A percentile compares a stretch with the other conserved stretches of the same genome.
These are phyloP conservation scores for Kryptolebias ocellatus DNA, from an alignment of 2,797 vertebrate species.

Conservation along the genomic window DNA sequence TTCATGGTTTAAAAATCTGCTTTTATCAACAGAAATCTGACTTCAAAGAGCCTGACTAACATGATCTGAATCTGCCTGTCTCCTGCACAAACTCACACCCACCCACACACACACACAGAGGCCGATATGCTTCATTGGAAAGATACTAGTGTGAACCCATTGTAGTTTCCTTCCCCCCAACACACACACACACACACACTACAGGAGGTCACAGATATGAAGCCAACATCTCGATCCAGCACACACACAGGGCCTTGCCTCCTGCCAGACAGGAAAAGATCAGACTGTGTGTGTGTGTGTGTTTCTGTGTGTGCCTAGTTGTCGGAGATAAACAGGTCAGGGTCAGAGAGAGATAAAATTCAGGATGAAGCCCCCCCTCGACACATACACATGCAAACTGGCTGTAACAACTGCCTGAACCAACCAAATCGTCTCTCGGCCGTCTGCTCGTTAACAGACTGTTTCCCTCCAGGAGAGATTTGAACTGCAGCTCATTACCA, in stretches of 20 bases:
- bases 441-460: constrained; percentile 47
- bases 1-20: constrained; percentile 4
- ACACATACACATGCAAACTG: not conserved
- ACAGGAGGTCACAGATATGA: constrained; percentile 60
- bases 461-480: constrained; percentile 53
- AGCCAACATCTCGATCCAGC: constrained; percentile 52
- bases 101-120: constrained; percentile 11
- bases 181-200: constrained; percentile 25
- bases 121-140: constrained; percentile 31
- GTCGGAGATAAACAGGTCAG: constrained; percentile 62
- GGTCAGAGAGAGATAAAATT: constrained; percentile 53
- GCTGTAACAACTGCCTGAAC: constrained; percentile 29
- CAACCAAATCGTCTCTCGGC: constrained; percentile 16
- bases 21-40: constrained; percentile 4
- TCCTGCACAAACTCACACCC: not conserved
- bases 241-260: constrained; percentile 25
- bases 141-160: constrained; percentile 43
- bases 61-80: not conserved
- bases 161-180: constrained; percentile 36
- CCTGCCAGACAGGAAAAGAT: constrained; percentile 30
- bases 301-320: constrained; percentile 35
- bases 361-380: constrained; percentile 18
- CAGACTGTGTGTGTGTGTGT: constrained; percentile 12
- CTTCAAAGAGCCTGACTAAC: constrained; percentile 1
- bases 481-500: constrained; percentile 50